Evolutionary conservation across 37 sponge, comb jelly and placozoan genomes (phyloP).

Genomic region (Ephydatia muelleri): DNA sequence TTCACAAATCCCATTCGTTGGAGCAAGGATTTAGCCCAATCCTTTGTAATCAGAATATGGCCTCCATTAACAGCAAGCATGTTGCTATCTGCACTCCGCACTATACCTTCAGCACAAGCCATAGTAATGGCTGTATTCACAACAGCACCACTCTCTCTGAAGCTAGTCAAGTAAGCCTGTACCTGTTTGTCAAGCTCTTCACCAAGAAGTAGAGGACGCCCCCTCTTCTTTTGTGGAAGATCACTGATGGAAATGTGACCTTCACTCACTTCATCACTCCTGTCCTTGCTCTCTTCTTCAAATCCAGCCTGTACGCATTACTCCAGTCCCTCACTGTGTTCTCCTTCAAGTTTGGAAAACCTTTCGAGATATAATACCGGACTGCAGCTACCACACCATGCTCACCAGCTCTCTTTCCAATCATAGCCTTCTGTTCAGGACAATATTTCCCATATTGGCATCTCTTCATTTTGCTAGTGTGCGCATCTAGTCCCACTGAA

Average conservation of each 20-base stretch:
- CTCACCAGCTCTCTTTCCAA: conserved; percentile 16
- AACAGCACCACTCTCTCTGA: conserved; percentile 47
- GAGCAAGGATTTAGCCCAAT: conserved; percentile 50
- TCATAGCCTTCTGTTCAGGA: conserved; percentile 17
- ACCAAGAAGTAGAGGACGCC: conserved; percentile 18
- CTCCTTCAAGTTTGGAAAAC: conserved; percentile 4
- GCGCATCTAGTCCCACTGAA: not conserved
- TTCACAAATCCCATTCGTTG: conserved; percentile 66
- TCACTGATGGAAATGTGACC: not conserved
- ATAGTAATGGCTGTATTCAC: conserved; percentile 58
- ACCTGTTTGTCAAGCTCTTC: conserved; percentile 26
- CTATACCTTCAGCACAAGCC: conserved; percentile 48
- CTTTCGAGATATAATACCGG: not conserved
- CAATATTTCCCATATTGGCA: conserved; percentile 16
- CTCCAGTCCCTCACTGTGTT: conserved; percentile 29
- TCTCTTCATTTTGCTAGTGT: not conserved
- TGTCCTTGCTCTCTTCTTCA: conserved; percentile 9
- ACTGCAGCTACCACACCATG: not conserved
- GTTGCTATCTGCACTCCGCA: conserved; percentile 35
- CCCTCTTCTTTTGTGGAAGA: conserved; percentile 31
- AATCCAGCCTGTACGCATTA: conserved; percentile 14
- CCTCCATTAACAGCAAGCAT: conserved; percentile 38
- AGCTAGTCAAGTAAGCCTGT: conserved; percentile 25
- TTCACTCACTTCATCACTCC: conserved; percentile 5
- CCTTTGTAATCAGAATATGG: conserved; percentile 42